A percentile compares a stretch with the other conserved stretches of the same genome.
Conservation (phyloP, 2,113 vertebrate species). For the Uria aalge region DNA sequence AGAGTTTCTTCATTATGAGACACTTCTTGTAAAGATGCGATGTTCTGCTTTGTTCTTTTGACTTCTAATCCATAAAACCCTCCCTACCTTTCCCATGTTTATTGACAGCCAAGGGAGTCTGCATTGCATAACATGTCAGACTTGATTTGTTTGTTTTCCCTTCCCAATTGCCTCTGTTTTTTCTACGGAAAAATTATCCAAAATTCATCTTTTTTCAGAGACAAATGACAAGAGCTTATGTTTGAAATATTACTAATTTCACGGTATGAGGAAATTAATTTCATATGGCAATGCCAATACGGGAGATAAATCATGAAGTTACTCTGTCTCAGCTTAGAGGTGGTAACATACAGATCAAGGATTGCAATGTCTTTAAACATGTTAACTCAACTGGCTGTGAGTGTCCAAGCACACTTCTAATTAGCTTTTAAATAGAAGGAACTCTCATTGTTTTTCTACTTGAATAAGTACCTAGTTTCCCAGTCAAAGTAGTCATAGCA, state of each 20-base stretch:
- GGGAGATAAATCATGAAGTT: not conserved
- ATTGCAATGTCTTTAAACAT: not conserved
- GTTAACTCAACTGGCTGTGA: not conserved
- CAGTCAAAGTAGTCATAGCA: not conserved
- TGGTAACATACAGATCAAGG: not conserved
- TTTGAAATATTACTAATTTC: not conserved
- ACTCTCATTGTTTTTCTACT: not conserved
- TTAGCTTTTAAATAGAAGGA: not conserved
- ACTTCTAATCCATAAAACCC: conserved; percentile 13
- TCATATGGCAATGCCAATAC: not conserved
- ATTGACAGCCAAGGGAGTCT: conserved; percentile 39
- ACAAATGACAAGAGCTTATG: not conserved
- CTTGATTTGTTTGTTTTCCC: conserved; percentile 1
- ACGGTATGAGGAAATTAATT: not conserved
- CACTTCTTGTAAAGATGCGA: conserved; percentile 48
- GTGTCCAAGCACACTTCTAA: not conserved
- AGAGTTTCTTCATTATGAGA: conserved; percentile 58
- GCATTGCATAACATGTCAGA: not conserved
- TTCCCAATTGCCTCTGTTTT: not conserved
- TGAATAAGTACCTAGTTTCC: not conserved
- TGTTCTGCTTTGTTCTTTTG: conserved; percentile 21
- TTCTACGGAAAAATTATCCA: not conserved
- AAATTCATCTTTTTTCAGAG: not conserved
- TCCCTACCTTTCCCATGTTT: not conserved
- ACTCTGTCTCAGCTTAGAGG: not conserved